Conservation (phyloP, 2,113 vertebrate genomes). For the Spea multiplicata region DNA sequence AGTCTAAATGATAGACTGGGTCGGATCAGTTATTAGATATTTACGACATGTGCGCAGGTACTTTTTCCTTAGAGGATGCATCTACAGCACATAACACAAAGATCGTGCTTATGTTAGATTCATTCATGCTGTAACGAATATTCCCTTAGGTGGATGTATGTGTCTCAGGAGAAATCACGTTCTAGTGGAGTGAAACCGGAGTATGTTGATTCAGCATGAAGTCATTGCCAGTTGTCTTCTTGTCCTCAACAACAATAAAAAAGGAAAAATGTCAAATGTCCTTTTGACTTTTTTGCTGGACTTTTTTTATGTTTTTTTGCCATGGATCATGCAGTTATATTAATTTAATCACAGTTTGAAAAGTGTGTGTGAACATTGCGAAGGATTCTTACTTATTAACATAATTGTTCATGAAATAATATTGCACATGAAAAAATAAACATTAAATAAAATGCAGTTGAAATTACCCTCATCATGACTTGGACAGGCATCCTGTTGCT, state of each 20-base stretch:
- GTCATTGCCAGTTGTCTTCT: slow-evolving; percentile 34
- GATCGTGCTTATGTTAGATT: slow-evolving; percentile 42
- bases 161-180: slow-evolving; percentile 43
- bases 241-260: slow-evolving; percentile 3
- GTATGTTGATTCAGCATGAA: slow-evolving; percentile 48
- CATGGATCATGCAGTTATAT: slow-evolving; percentile 12
- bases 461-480: too few species aligned
- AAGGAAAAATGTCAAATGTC: too few species aligned
- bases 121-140: slow-evolving; percentile 46
- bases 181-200: slow-evolving; percentile 44
- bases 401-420: neutral
- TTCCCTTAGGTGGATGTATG: slow-evolving; percentile 34
- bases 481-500: too few species aligned
- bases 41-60: slow-evolving; percentile 34
- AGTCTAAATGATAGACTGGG: slow-evolving; percentile 35
- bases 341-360: slow-evolving; percentile 30
- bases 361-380: slow-evolving; percentile 24
- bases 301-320: slow-evolving; percentile 10
- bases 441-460: too few species aligned
- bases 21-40: slow-evolving; percentile 41
- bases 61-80: slow-evolving; percentile 41
- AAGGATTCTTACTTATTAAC: slow-evolving; percentile 20
- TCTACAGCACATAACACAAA: slow-evolving; percentile 41
- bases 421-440: too few species aligned
- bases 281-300: neutral